Conservation (phyloP, 2,113 vertebrate species). For the Corythaixoides concolor region DNA sequence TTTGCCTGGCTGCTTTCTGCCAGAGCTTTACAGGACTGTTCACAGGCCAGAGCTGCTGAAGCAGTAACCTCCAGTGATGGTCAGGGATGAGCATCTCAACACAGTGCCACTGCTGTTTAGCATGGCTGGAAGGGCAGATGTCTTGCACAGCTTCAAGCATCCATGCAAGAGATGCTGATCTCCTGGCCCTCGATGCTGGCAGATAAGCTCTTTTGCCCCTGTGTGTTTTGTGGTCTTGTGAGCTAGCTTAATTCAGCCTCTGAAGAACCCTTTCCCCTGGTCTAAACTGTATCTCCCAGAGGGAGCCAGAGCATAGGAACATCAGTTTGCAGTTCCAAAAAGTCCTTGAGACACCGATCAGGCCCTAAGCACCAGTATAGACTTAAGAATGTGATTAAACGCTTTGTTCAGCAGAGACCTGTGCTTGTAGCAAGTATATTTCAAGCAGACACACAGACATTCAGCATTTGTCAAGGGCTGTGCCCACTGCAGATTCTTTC, state of each 20-base stretch:
- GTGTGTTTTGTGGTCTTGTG: background rate
- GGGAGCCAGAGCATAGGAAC: background rate
- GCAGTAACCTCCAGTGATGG: background rate
- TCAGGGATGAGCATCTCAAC: background rate
- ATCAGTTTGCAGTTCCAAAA: background rate
- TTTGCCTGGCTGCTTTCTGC: background rate
- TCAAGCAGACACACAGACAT: background rate
- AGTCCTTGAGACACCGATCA: background rate
- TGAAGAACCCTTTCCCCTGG: background rate
- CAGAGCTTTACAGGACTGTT: background rate
- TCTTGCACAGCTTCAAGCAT: background rate
- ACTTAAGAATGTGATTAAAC: background rate
- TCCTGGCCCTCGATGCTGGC: background rate
- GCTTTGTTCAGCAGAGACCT: background rate
- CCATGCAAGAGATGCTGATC: background rate
- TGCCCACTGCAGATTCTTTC: background rate
- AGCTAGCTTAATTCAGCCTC: background rate
- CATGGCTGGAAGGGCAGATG: accelerated
- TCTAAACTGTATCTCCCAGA: background rate
- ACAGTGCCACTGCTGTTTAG: background rate
- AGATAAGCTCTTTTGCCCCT: background rate
- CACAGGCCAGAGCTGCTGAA: background rate
- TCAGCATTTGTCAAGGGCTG: background rate
- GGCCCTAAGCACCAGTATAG: background rate
- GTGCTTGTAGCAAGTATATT: background rate